phyloP scores from a whole-genome alignment of 2,888 invertebrate genomes.

The Blomia tropicalis region DNA sequence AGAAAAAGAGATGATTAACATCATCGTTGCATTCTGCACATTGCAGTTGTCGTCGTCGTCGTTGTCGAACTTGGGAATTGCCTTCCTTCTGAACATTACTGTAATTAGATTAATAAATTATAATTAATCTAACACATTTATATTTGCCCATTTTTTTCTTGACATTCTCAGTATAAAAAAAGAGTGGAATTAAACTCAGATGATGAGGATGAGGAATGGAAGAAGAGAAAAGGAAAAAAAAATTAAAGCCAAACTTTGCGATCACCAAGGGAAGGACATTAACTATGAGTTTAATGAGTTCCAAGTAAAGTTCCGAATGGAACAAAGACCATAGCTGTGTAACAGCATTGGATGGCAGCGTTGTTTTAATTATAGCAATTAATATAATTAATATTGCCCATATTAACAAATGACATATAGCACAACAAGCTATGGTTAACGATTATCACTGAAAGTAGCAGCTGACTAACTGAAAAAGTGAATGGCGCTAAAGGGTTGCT shows the following conservation, averaged over 20 bases:
- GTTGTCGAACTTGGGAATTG: no score
- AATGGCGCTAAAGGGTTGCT: no score
- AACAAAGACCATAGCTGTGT: neutral
- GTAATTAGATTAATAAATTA: constrained; percentile 11
- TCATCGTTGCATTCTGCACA: neutral
- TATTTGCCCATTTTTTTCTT: neutral
- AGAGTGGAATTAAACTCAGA: no score
- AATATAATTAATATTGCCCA: constrained; percentile 8
- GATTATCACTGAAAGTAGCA: constrained; percentile 2
- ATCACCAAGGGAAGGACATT: constrained; percentile 6
- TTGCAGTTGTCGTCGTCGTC: neutral
- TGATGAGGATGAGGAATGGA: no score
- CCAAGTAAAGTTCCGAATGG: neutral
- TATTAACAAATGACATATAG: constrained; percentile 6
- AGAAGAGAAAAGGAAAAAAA: no score
- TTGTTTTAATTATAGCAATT: neutral
- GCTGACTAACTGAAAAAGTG: no score
- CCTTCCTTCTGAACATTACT: neutral
- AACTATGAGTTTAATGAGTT: constrained; percentile 6
- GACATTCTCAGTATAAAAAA: neutral
- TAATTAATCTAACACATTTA: constrained; percentile 1
- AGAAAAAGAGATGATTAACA: no score
- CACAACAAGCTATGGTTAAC: no score
- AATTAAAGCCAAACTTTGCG: constrained; percentile 12
- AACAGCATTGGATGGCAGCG: neutral